Base-by-base conservation (phyloP, 2,888 invertebrate species). In the Athalia cordata region DNA sequence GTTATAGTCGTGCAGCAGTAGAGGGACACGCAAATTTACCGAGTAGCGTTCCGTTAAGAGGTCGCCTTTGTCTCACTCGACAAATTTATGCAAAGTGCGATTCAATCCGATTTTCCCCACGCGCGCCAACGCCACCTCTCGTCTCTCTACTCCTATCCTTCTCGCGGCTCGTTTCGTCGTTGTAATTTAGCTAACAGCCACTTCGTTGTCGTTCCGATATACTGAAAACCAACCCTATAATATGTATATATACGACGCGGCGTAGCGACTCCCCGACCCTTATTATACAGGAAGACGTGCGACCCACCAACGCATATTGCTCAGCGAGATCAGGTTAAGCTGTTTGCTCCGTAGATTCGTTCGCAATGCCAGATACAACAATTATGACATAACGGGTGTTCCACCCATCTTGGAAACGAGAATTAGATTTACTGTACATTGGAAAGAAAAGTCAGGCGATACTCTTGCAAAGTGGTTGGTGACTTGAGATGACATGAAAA, bases 1-100 rank as follows among this genome's bases (percentile, higher is more conserved):
- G 11, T 45, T 64, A 64, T 11, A 64, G 45, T 9, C 64, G 29
- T 9, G 6, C 43, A 68, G 68, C 13, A n/a, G n/a, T 52, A 68
- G 5, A 47, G 43, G 29, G 65, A 47, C 47, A 2, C 29, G 29
- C 5, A 52, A 72, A 72, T 62, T 75, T 75, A 7, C 43, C 62
- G 9, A 70, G 15, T 62, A 47, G 47, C 57, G 13, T 9, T 47
- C 13, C 59, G 57, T 9, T 59, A 52, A 57, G 72, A 72, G 72
- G 3, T 59, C 29, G 67, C 61, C 62, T 70, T 68, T 77, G 67
- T 77, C 62, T 72, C 74, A 62, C 55, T 57, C 72, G 74, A 74
- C 65, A 78, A 78, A 78, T 78, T 78, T 78, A 78, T 78, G 70
- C 65, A 74, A 78, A 78, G 64, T 55, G 70, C 52, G 70, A 78